Evolutionary conservation across 23 tunicate species (phyloP).

Genomic region (Botrylloides violaceus): DNA sequence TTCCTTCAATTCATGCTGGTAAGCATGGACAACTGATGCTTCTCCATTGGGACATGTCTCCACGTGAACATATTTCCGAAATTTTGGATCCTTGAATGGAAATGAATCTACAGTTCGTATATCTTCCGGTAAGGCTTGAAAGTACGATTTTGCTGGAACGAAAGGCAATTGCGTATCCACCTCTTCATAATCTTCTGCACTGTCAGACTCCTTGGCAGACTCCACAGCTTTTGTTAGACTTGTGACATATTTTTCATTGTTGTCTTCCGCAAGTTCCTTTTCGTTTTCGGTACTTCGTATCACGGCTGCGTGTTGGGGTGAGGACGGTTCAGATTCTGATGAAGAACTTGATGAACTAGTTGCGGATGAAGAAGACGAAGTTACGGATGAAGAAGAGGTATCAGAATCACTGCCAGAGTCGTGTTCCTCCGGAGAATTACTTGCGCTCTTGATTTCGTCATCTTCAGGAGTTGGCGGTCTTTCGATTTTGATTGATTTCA

Average conservation of each 20-base stretch:
- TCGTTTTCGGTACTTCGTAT: neutral
- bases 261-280: neutral
- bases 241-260: neutral
- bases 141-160: conserved; percentile 18
- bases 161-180: conserved; percentile 3
- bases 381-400: conserved; percentile 1
- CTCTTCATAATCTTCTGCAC: neutral
- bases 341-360: conserved; percentile 10
- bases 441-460: neutral
- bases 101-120: conserved; percentile 48
- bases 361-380: conserved; percentile 6
- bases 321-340: conserved; percentile 8
- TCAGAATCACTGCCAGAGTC: conserved; percentile 11
- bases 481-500: neutral
- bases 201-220: neutral
- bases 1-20: conserved; percentile 58
- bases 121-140: conserved; percentile 65
- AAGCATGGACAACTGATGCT: conserved; percentile 84
- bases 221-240: neutral
- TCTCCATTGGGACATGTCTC: conserved; percentile 90
- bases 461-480: neutral
- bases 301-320: conserved; percentile 4
- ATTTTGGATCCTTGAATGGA: conserved; percentile 48
- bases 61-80: conserved; percentile 62
- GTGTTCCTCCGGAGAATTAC: neutral